Evolutionary conservation across 1,140 invertebrate genomes (phyloP).

Genomic region (Ptiloglossa arizonensis): DNA sequence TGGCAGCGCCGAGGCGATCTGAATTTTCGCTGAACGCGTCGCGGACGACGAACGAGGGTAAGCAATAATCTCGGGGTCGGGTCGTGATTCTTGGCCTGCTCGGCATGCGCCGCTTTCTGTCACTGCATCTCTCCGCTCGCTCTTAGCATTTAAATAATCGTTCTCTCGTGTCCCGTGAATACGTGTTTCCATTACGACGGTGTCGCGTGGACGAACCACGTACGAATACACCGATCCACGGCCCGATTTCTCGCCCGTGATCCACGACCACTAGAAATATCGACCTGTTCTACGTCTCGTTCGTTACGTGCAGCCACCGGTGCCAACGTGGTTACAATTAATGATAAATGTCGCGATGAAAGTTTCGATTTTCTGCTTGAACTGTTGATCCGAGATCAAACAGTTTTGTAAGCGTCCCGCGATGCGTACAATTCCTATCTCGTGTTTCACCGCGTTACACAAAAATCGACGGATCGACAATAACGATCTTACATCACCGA

Average conservation of each 20-base stretch:
- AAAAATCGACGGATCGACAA: no score
- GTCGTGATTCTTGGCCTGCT: conserved; percentile 66
- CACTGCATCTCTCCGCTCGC: conserved; percentile 8
- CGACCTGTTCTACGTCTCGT: background rate
- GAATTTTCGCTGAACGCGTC: conserved; percentile 47
- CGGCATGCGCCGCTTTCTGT: conserved; percentile 50
- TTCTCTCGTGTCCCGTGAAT: background rate
- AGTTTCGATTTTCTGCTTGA: no score
- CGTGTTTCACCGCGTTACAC: no score
- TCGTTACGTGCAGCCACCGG: background rate
- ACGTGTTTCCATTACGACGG: background rate
- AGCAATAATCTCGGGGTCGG: conserved; percentile 65
- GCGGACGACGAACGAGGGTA: conserved; percentile 37
- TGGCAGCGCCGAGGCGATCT: conserved; percentile 16
- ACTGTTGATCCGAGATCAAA: no score
- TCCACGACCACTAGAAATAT: background rate
- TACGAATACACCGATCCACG: no score
- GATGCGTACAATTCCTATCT: no score
- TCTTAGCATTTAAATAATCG: conserved; percentile 32
- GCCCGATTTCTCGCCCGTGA: background rate
- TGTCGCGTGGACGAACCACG: background rate
- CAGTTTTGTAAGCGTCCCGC: no score
- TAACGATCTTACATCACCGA: no score
- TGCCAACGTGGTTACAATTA: no score
- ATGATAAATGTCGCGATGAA: no score